Conservation (phyloP, 2,113 vertebrate species). For the Lynx canadensis region DNA sequence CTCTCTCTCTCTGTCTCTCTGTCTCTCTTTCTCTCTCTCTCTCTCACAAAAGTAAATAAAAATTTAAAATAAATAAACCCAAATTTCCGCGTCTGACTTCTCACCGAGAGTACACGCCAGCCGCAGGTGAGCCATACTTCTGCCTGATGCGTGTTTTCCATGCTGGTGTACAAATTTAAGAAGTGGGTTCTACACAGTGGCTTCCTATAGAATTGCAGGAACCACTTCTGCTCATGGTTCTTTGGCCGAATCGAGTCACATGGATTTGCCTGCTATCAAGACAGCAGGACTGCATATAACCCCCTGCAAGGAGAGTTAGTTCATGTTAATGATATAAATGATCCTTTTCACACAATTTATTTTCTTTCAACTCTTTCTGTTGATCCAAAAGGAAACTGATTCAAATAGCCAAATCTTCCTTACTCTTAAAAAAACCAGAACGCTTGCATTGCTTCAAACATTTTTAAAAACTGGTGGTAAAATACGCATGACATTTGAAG, state of each 20-base stretch:
- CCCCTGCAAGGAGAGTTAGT: neutral
- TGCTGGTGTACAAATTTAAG: neutral
- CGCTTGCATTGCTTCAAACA: neutral
- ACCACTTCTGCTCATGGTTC: neutral
- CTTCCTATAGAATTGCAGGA: neutral
- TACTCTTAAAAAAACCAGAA: neutral
- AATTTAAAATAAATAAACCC: neutral
- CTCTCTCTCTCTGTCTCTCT: too few relatives aligned
- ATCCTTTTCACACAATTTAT: neutral
- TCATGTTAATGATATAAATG: neutral
- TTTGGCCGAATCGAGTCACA: neutral
- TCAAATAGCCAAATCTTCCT: neutral
- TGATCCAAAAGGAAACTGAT: neutral
- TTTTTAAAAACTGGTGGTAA: neutral
- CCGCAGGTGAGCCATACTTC: neutral
- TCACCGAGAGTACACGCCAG: neutral
- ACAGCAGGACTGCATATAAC: neutral
- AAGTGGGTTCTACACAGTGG: neutral
- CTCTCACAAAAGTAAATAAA: too few relatives aligned
- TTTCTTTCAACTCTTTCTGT: neutral
- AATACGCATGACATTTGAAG: neutral
- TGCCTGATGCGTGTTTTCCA: neutral
- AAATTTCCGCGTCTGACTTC: neutral
- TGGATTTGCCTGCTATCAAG: neutral
- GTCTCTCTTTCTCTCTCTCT: rapidly evolving